phyloP scores from a whole-genome alignment of 2,113 vertebrate genomes.

The Brevimyrus niger region DNA sequence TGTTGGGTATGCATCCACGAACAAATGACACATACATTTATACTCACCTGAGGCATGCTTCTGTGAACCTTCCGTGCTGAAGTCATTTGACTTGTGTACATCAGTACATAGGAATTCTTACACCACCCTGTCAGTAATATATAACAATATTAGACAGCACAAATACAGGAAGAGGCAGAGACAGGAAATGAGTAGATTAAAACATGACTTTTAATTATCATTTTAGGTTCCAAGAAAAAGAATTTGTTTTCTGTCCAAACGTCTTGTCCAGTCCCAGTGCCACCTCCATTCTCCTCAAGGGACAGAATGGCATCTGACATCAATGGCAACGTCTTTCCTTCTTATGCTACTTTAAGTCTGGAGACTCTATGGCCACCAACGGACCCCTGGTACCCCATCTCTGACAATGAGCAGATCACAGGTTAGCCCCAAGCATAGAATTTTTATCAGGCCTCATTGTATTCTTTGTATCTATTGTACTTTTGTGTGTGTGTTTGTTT shows the following conservation, averaged over 20 bases:
- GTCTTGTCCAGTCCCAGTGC: conserved; percentile 45
- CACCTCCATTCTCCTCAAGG: not conserved
- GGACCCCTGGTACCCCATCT: not conserved
- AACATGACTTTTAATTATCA: not conserved
- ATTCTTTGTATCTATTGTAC: not conserved
- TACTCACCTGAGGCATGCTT: not conserved
- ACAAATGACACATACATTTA: not conserved
- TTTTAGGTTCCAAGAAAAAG: conserved; percentile 52
- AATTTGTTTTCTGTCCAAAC: not conserved
- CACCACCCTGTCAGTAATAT: not conserved
- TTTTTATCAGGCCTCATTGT: not conserved
- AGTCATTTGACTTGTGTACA: not conserved
- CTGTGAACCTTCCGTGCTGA: not conserved
- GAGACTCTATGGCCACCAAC: not conserved
- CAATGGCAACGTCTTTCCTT: not conserved
- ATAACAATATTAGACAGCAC: not conserved
- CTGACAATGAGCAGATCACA: not conserved
- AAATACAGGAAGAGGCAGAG: not conserved
- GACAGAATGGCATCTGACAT: not conserved
- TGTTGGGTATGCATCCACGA: conserved; percentile 57
- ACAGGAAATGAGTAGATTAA: not conserved
- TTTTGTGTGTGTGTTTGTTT: not conserved
- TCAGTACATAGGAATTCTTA: not conserved
- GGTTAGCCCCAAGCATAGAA: not conserved
- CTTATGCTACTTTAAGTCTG: not conserved